phyloP scores from a whole-genome alignment of 2,113 vertebrate species.

The Meles meles region DNA sequence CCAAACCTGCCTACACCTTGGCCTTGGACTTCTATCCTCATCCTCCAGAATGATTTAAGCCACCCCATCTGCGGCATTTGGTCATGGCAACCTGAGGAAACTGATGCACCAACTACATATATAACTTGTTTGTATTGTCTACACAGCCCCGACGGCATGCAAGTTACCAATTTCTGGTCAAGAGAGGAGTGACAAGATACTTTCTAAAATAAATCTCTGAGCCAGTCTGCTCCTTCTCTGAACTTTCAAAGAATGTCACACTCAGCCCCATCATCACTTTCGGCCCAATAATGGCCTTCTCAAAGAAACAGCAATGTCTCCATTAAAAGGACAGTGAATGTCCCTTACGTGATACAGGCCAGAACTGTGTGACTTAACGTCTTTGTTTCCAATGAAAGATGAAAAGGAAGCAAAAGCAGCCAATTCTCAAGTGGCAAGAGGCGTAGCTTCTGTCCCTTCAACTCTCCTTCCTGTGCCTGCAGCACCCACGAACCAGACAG shows the following conservation, averaged over 20 bases:
- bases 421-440: background rate
- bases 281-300: background rate
- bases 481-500: background rate
- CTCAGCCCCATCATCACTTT: background rate
- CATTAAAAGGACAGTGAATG: background rate
- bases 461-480: background rate
- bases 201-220: background rate
- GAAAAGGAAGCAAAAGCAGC: background rate
- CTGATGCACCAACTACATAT: accelerated
- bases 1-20: background rate
- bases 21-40: background rate
- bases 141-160: accelerated
- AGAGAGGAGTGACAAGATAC: background rate
- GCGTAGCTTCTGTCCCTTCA: background rate
- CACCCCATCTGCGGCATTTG: background rate
- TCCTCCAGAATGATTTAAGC: background rate
- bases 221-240: background rate
- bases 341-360: background rate
- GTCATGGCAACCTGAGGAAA: background rate
- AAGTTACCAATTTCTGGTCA: background rate
- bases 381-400: background rate
- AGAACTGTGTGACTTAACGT: background rate
- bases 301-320: background rate
- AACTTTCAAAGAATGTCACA: background rate
- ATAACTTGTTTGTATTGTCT: background rate